Conservation (phyloP, 2,888 invertebrate genomes). For the Holacanthella duospinosa region DNA sequence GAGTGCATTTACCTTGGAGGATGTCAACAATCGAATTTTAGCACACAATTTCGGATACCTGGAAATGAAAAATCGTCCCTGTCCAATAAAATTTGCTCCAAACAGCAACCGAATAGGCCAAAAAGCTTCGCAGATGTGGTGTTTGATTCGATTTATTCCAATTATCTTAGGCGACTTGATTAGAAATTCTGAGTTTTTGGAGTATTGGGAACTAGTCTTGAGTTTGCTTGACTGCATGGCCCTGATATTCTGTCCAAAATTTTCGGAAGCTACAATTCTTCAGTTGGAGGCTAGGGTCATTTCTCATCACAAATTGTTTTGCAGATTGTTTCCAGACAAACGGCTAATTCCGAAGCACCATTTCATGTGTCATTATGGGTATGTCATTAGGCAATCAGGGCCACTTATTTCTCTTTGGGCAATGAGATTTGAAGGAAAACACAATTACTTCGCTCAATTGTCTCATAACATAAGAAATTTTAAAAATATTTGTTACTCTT, state of each 20-base stretch:
- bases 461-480: background rate
- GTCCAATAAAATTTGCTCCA: background rate
- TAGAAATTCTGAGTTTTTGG: background rate
- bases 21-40: background rate
- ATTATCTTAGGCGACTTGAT: background rate
- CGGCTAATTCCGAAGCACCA: constrained; percentile 3
- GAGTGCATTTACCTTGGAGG: background rate
- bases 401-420: constrained; percentile 3
- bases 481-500: background rate
- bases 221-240: background rate
- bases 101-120: background rate
- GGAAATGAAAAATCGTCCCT: background rate
- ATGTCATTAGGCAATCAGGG: background rate
- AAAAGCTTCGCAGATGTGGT: background rate
- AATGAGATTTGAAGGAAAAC: constrained; percentile 8
- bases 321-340: background rate
- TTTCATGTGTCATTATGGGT: constrained; percentile 3
- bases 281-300: background rate
- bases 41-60: background rate
- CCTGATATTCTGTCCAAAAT: background rate
- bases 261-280: background rate
- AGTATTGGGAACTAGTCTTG: constrained; percentile 2
- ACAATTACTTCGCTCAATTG: constrained; percentile 3
- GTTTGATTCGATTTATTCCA: too few species aligned
- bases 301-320: constrained; percentile 1